Conservation (phyloP, 2,888 invertebrate genomes). For the Drosophila acutilabella region DNA sequence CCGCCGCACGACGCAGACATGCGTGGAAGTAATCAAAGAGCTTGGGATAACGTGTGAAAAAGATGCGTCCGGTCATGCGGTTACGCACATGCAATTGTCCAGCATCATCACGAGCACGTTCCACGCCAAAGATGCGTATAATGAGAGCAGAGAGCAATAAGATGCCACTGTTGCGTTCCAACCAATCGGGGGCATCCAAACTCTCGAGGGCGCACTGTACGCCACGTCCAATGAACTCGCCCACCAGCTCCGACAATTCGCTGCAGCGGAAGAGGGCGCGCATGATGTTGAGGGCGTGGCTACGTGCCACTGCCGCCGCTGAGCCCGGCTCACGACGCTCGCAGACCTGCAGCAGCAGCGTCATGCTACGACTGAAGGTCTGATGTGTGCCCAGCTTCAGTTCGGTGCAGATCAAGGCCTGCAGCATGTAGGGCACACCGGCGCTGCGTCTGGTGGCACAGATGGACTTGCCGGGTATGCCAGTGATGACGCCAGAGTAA, state of each 20-base stretch:
- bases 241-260: slow-evolving; percentile 90
- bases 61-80: slow-evolving; percentile 91
- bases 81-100: slow-evolving; percentile 87
- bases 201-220: slow-evolving; percentile 90
- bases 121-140: slow-evolving; percentile 94
- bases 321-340: slow-evolving; percentile 7
- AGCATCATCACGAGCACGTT: slow-evolving; percentile 87
- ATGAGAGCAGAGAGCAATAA: slow-evolving; percentile 93
- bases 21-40: slow-evolving; percentile 87
- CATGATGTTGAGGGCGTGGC: slow-evolving; percentile 95
- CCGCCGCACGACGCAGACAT: slow-evolving; percentile 83
- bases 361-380: slow-evolving; percentile 88
- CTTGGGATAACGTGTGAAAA: slow-evolving; percentile 89
- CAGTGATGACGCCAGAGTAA: slow-evolving; percentile 52
- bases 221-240: slow-evolving; percentile 89
- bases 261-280: slow-evolving; percentile 92
- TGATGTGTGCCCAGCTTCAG: slow-evolving; percentile 87
- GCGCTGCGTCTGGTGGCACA: slow-evolving; percentile 96
- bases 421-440: slow-evolving; percentile 95
- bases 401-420: slow-evolving; percentile 92
- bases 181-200: slow-evolving; percentile 91
- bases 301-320: slow-evolving; percentile 84
- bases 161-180: slow-evolving; percentile 94
- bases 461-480: slow-evolving; percentile 77
- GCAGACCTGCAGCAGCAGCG: slow-evolving; percentile 85